These are phyloP conservation scores for Phengaris arion DNA, from an alignment of 2,888 invertebrate genomes.

Conservation along the genomic window DNA sequence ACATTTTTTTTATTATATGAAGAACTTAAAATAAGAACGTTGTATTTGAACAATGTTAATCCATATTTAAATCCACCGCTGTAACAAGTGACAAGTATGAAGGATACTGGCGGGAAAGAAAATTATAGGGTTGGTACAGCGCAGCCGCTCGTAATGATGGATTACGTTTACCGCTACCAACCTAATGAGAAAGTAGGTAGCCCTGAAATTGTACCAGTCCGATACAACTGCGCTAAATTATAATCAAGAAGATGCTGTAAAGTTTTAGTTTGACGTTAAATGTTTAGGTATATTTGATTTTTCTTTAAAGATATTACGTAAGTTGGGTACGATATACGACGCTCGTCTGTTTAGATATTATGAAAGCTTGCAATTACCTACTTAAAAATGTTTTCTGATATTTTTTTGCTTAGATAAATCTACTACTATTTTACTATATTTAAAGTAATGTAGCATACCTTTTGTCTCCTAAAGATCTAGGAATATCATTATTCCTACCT, in stretches of 20 bases:
- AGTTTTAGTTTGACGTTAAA: background rate
- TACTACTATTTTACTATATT: too few species aligned
- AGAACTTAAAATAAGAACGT: background rate
- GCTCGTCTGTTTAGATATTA: too few species aligned
- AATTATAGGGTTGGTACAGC: constrained; percentile 73
- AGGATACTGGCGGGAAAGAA: constrained; percentile 47
- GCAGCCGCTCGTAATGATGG: constrained; percentile 67
- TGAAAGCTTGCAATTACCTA: too few species aligned
- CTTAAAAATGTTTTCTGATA: too few species aligned
- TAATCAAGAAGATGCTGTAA: constrained; percentile 1
- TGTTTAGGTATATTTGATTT: too few species aligned
- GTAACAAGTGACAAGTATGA: constrained; percentile 43
- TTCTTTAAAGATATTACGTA: too few species aligned
- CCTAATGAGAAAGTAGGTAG: constrained; percentile 68
- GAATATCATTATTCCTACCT: background rate
- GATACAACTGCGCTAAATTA: constrained; percentile 16
- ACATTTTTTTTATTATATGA: too few species aligned
- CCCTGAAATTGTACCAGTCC: constrained; percentile 49
- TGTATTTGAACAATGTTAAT: background rate
- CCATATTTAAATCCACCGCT: background rate
- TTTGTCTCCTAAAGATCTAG: too few species aligned
- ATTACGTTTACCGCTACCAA: constrained; percentile 54
- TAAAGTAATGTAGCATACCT: too few species aligned
- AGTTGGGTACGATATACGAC: too few species aligned
- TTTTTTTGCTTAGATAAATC: too few species aligned